Percentiles rank a stretch among this genome's conserved stretches.
These are phyloP conservation scores for Orthosia gothica DNA, from an alignment of 2,888 invertebrate species.

Conservation along the genomic window DNA sequence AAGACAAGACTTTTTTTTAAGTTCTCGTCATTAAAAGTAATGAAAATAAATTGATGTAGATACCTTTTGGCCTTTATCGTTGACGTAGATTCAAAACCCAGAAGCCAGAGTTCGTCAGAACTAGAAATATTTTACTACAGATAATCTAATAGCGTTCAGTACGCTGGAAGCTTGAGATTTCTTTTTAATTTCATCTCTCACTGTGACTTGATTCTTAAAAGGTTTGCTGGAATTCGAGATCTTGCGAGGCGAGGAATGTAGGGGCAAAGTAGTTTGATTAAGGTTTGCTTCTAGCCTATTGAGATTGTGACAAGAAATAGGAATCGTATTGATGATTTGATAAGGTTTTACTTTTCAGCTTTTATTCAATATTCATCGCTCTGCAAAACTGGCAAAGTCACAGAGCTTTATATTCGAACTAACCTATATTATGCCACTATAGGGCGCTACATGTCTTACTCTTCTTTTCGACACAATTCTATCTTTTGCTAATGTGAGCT, in stretches of 20 bases:
- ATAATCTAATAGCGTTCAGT: slow-evolving; percentile 39
- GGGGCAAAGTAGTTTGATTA: slow-evolving; percentile 37
- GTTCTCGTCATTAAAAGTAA: neutral
- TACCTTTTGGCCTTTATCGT: neutral
- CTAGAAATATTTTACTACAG: slow-evolving; percentile 16
- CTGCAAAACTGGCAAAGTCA: too few species aligned
- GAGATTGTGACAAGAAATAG: slow-evolving; percentile 12
- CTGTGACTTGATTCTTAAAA: slow-evolving; percentile 43
- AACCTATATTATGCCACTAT: too few species aligned
- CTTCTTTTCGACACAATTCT: too few species aligned
- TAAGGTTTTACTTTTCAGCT: neutral
- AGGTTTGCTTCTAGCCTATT: neutral
- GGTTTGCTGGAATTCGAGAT: slow-evolving; percentile 37
- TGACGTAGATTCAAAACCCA: neutral
- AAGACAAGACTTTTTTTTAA: neutral
- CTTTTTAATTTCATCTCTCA: slow-evolving; percentile 34
- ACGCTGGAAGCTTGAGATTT: slow-evolving; percentile 25
- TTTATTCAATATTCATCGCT: neutral
- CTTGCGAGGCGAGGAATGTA: slow-evolving; percentile 13
- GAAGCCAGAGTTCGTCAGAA: neutral
- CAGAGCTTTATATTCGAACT: too few species aligned
- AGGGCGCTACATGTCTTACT: too few species aligned
- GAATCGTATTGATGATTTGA: slow-evolving; percentile 1
- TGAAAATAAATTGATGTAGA: neutral
- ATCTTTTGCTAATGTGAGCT: too few species aligned